A percentile compares a stretch with the other conserved stretches of the same genome.
phyloP scores from a whole-genome alignment of 2,797 vertebrate genomes.

The Sphaeramia orbicularis region DNA sequence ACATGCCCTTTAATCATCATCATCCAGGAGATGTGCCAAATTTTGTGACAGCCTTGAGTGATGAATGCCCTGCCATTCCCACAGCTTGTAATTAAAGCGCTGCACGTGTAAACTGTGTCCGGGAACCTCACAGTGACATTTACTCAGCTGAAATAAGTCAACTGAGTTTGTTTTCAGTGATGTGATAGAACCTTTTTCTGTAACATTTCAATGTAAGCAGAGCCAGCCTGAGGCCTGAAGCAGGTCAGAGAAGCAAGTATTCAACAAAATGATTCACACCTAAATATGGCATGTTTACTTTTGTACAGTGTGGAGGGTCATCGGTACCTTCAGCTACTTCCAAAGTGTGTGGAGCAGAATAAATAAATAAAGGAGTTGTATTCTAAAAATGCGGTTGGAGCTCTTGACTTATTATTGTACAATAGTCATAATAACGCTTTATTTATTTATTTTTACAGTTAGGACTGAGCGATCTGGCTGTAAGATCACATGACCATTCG shows the following conservation, averaged over 20 bases:
- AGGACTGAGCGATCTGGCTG: too few species aligned
- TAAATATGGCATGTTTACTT: too few species aligned
- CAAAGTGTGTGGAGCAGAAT: too few species aligned
- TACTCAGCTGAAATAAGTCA: constrained; percentile 54
- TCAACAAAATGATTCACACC: too few species aligned
- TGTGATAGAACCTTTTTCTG: constrained; percentile 18
- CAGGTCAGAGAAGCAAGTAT: constrained; percentile 11
- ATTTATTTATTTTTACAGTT: too few species aligned
- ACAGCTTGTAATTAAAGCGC: constrained; percentile 66
- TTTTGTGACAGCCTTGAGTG: constrained; percentile 56
- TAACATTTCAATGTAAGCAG: background rate
- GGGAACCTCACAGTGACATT: constrained; percentile 43
- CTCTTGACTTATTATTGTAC: too few species aligned
- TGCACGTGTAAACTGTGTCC: constrained; percentile 68
- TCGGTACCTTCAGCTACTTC: too few species aligned
- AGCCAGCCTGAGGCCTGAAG: constrained; percentile 20
- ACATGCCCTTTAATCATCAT: constrained; percentile 72
- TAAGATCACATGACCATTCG: too few species aligned
- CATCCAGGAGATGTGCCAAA: constrained; percentile 52
- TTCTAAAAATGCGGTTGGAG: too few species aligned
- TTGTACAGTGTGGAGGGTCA: too few species aligned
- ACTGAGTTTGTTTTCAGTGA: constrained; percentile 37
- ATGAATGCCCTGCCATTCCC: constrained; percentile 60
- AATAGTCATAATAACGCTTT: too few species aligned
- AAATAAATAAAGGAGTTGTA: too few species aligned